A percentile compares a stretch with the other conserved stretches of the same genome.
phyloP scores from a whole-genome alignment of 2,888 invertebrate species.

The Actias luna region DNA sequence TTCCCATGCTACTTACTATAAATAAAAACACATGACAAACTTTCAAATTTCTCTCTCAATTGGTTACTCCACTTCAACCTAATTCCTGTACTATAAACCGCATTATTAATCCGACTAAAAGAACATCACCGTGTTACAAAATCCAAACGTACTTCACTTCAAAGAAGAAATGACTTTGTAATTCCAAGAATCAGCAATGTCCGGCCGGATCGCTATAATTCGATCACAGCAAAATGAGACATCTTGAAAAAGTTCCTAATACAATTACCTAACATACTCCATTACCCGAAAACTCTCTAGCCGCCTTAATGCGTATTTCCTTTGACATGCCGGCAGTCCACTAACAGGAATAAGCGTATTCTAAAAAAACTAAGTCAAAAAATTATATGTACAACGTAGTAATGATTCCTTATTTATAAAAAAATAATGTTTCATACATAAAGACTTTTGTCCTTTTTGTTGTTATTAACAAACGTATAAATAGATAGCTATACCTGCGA shows the following conservation, averaged over 20 bases:
- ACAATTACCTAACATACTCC: conserved; percentile 35
- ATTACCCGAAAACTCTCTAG: conserved; percentile 35
- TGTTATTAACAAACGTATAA: no score
- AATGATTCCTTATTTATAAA: no score
- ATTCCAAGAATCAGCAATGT: conserved; percentile 16
- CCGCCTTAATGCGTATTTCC: conserved; percentile 22
- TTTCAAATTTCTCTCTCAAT: not conserved
- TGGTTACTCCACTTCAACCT: not conserved
- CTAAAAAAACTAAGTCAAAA: not conserved
- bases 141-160: not conserved
- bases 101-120: not conserved
- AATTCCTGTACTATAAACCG: not conserved
- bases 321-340: not conserved
- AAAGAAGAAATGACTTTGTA: conserved; percentile 13
- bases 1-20: no score
- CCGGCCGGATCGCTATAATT: conserved; percentile 27
- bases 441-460: no score
- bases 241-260: conserved; percentile 36
- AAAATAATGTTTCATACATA: no score
- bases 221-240: conserved; percentile 25
- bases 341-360: not conserved
- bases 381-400: not conserved
- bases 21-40: not conserved
- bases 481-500: no score
- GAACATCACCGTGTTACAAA: not conserved